phyloP scores from a whole-genome alignment of 2,113 vertebrate genomes.

The Gymnogyps californianus region DNA sequence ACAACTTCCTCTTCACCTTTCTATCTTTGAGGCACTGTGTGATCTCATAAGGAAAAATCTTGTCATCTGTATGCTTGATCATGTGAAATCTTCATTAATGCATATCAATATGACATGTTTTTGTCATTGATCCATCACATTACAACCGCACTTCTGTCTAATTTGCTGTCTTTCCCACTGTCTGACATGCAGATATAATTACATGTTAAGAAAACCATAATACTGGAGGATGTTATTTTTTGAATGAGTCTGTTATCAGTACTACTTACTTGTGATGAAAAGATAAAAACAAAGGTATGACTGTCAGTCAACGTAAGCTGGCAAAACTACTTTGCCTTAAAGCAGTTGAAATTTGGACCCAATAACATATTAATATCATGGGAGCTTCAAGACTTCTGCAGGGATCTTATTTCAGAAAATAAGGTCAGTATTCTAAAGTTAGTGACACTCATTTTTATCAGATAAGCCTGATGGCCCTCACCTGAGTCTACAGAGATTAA shows the following conservation, averaged over 20 bases:
- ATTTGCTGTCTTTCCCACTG: neutral
- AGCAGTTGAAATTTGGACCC: neutral
- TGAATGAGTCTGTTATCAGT: neutral
- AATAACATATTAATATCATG: neutral
- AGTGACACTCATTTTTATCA: neutral
- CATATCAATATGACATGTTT: neutral
- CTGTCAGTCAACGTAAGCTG: neutral
- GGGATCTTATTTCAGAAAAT: neutral
- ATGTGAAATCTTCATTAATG: neutral
- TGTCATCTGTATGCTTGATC: neutral
- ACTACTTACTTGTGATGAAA: neutral
- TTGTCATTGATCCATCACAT: neutral
- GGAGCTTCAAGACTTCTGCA: neutral
- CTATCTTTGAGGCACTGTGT: neutral
- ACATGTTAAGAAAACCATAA: neutral
- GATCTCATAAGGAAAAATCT: neutral
- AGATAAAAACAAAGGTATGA: neutral
- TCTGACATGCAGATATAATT: neutral
- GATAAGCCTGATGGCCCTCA: neutral
- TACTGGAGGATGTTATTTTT: neutral
- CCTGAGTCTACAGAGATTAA: neutral
- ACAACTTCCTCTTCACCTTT: neutral
- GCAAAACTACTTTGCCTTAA: neutral
- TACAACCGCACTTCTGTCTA: neutral
- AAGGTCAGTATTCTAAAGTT: neutral